These are phyloP conservation scores for Pinna nobilis DNA, from an alignment of 1,140 invertebrate genomes.

Conservation along the genomic window DNA sequence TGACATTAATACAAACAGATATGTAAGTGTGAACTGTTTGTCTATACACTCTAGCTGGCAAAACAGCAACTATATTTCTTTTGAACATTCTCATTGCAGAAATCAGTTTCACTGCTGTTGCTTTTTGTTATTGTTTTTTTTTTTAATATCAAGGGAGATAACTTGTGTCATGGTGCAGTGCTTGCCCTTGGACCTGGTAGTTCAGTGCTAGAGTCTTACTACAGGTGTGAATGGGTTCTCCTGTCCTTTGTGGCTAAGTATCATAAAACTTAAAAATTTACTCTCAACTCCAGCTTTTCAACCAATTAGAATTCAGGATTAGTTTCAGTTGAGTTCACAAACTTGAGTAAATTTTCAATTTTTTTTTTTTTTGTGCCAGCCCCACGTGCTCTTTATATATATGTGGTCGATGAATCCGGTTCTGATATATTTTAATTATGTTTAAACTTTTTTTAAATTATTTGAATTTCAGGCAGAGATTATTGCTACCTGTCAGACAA, in stretches of 20 bases:
- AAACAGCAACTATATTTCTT: not conserved
- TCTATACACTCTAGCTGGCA: not conserved
- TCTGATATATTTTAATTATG: too few relatives aligned
- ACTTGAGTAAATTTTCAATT: not conserved
- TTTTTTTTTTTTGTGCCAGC: not conserved
- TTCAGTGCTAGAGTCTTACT: not conserved
- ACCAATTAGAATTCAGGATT: not conserved
- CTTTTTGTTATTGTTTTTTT: too few relatives aligned
- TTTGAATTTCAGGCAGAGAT: constrained; percentile 81
- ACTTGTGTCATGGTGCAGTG: not conserved
- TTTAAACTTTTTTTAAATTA: not conserved
- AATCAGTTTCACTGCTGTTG: not conserved
- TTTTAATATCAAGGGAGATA: too few relatives aligned
- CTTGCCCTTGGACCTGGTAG: not conserved
- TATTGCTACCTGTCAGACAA: constrained; percentile 84
- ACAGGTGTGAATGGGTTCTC: not conserved
- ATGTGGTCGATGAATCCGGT: too few relatives aligned
- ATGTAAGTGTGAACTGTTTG: constrained; percentile 64
- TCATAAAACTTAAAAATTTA: not conserved
- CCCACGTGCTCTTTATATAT: too few relatives aligned
- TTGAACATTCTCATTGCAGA: not conserved
- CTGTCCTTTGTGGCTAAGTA: not conserved
- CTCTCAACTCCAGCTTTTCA: not conserved
- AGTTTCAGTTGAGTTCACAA: too few relatives aligned
- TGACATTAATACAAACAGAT: constrained; percentile 73